A percentile compares a stretch with the other conserved stretches of the same genome.
These are phyloP conservation scores for Phaetusa simplex DNA, from an alignment of 2,113 vertebrate species.

Conservation along the genomic window DNA sequence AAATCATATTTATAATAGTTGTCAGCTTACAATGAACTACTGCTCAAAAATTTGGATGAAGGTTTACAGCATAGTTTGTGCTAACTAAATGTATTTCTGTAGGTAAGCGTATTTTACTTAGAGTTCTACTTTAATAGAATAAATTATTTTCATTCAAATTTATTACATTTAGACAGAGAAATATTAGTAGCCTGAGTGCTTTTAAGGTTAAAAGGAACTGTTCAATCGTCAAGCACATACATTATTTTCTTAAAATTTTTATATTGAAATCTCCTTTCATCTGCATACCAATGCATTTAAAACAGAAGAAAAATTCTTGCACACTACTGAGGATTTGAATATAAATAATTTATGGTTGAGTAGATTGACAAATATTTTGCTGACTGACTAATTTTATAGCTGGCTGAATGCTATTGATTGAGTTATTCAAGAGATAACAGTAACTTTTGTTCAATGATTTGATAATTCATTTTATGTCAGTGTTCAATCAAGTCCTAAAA, in stretches of 20 bases:
- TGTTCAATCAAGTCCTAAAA: not conserved
- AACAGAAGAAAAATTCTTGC: not conserved
- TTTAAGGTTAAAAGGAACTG: not conserved
- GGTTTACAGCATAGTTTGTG: not conserved
- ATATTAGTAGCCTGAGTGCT: not conserved
- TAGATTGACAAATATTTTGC: not conserved
- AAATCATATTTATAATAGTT: not conserved
- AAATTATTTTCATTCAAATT: not conserved
- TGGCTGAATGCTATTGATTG: not conserved
- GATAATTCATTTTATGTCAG: not conserved
- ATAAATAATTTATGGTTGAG: not conserved
- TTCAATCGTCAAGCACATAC: not conserved
- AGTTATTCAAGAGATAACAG: not conserved
- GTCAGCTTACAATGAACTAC: not conserved
- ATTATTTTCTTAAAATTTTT: not conserved
- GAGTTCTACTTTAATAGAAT: not conserved
- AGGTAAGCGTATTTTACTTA: not conserved
- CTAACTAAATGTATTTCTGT: not conserved
- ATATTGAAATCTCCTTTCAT: not conserved
- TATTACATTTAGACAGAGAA: not conserved
- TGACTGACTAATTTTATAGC: not conserved
- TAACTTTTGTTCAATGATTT: not conserved
- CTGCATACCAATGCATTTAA: not conserved
- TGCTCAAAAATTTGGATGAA: not conserved
- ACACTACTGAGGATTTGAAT: not conserved